Base-by-base conservation (phyloP, 1,140 invertebrate genomes). In the Cecropterus lyciades region DNA sequence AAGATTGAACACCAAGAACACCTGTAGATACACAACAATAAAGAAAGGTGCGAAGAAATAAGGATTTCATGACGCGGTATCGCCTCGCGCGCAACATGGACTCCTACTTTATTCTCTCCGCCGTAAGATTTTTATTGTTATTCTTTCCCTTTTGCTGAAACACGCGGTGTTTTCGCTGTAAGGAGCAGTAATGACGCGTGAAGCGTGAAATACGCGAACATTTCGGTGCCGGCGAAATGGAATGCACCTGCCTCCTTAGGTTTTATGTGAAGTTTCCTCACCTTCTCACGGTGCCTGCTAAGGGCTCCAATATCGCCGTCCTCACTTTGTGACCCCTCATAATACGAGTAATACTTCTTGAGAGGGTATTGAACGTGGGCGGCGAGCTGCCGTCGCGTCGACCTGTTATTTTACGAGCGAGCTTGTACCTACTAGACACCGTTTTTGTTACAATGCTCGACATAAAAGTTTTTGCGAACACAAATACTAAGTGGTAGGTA, bases 241-340 rank as follows among this genome's bases (percentile, higher is more conserved):
- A 85, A 89, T 87, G 84, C 85, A 89, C 88, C 88, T 91, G 88
- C 79, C 84, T 91, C 85, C 86, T 87, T 85, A 87, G 78, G 85
- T 89, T 91, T 91, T 91, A 91, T 89, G 88, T 75, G 85, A 83
- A 87, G 70, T 90, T 87, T 83, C 80, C 80, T 86, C 85, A 89
- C 85, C 85, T 90, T 84, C 84, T 85, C 73, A 85, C 75, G 80
- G 75, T 71, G 74, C 81, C 73, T 70, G 74, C 79, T 77, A 82
- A 88, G 84, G 88, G 83, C 85, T 77, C 81, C 88, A 85, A 91
- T 89, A 91, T 87, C 79, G 80, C 75, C 79, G 82, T 83, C 82
- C 85, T 82, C 86, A 88, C 88, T 88, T 89, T 89, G 88, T 87
- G 86, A 91, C 85, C 88, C 86, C 80, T 91, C 88, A 86, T 91